Base-by-base conservation (phyloP, 1,140 invertebrate genomes). In the Calephelis nemesis region DNA sequence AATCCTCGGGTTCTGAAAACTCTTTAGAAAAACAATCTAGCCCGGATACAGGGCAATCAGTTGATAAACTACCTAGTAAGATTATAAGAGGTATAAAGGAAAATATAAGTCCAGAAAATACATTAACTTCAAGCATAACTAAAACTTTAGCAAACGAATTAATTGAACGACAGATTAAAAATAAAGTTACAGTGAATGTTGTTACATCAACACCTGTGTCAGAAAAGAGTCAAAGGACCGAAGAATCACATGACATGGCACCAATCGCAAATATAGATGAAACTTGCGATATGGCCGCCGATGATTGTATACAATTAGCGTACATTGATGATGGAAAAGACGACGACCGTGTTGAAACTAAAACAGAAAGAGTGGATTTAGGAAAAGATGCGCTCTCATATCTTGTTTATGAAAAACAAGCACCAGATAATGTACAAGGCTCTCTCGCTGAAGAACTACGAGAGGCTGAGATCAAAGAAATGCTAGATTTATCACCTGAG, bases 31-130 rank as follows among this genome's bases (percentile, higher is more conserved):
- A 85, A 68, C 90, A 85, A 66, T 73, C 63, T 7, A 92, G 87
- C 68, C 86, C 88, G 0, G 89, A 91, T 15, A 74, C 78, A 0
- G 88, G 85, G 6, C 85, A 87, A 7, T 71, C 90, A 0, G 83
- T 92, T 7, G 90, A 92, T 13, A 92, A 92, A 74, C 71, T 92
- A 42, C 88, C 90, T 0, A 88, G 76, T 47, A 92, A 92, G 75
- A 82, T 92, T 6, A 91, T 92, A 11, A 67, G 86, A 68, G 84
- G 87, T 1, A 92, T 92, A 19, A 92, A 92, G 77, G 92, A 92
- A 67, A 92, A 92, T 66, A 88, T 92, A 2, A 92, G 92, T 63
- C 92, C 90, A 1, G 90, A 92, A 69, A 92, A 92, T 52, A 92
- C 90, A 7, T 71, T 92, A 12, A 91, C 88, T 0, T 87, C 88